Base-by-base conservation (phyloP, 2,888 invertebrate species). In the Trissolcus brochymenae region DNA sequence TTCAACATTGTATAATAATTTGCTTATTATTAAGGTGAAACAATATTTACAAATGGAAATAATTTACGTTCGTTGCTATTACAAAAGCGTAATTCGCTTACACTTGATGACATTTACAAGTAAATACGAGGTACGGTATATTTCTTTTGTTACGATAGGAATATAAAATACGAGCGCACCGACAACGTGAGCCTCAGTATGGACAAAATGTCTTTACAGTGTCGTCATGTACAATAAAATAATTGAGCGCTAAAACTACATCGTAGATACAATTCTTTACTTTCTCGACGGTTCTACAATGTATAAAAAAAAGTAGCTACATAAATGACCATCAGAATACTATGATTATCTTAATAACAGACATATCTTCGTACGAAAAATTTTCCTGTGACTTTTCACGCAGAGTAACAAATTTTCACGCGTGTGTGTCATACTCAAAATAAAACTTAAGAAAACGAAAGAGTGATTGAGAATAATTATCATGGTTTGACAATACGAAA, bases 131-230 rank as follows among this genome's bases (percentile, higher is more conserved):
- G 56, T 19, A 50, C 55, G 9, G 1, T 35, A 25, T 64, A 51
- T 51, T 60, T 80, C 49, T 72, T n/a, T 49, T 72, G 64, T 54
- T 76, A 81, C 80, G 70, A 79, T 83, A 85, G 87, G 87, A 87
- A 87, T 87, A 87, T 87, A 84, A 83, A 82, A 85, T 73, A 70
- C 72, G 65, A 65, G 43, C 61, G 61, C 65, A 46, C 68, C 72
- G 46, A 66, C 16, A 62, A 75, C 57, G 68, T 55, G 55, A 76
- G 66, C 57, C 55, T 61, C 49, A 60, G 59, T 13, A 59, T 35
- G 61, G 59, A 75, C 70, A 35, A 35, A 35, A 35, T 35, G 35
- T 35, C 35, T 35, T 35, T 35, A 35, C 35, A 35, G 49, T 50
- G n/a, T 16, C 16, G 53, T 57, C 50, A 25, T 41, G 16, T 41